Base-by-base conservation (phyloP, 2,888 invertebrate species). In the Parthenolecanium corni region DNA sequence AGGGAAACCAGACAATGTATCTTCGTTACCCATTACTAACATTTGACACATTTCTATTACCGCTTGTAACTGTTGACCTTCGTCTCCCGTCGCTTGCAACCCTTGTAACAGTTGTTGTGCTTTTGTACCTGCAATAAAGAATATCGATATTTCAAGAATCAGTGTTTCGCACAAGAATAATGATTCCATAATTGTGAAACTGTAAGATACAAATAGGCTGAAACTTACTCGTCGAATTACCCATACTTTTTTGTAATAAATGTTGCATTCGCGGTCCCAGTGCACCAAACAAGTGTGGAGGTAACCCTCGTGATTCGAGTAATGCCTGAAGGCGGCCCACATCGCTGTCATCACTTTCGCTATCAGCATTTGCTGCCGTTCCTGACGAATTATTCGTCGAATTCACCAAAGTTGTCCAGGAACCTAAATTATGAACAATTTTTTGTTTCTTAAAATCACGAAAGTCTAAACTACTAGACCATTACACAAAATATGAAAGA, bases 21-120 rank as follows among this genome's bases (percentile, higher is more conserved):
- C 97, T 76, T 97, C 97, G 74, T 97, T 97, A 68, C 96, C 96
- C 96, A 97, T 97, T 38, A 97, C 95, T 63, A 97, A 79, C 75
- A 97, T 83, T 78, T 97, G 95, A 74, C 95, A 95, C 94, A 97
- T 94, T 77, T 96, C 95, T 66, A 95, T 94, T 40, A 93, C 94
- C 1, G 95, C 92, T 73, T 95, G 93, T 66, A 97, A 76, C 75
- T 97, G 95, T 72, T 93, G 92, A 9, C 92, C 92, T 73, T 96
- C 95, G 73, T 97, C 95, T 3, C 89, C 90, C 21, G 85, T 85
- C 2, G 95, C 89, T 74, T 95, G 94, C 67, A 97, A 78, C 0
- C 93, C 94, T 68, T 89, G 87, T 49, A 96, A 76, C 52, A 96
- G 77, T 72, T 95, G 93, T 71, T 94, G 93, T 1, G 94, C 95